Conservation (phyloP, 2,888 invertebrate species). For the Cephus nigrinus region DNA sequence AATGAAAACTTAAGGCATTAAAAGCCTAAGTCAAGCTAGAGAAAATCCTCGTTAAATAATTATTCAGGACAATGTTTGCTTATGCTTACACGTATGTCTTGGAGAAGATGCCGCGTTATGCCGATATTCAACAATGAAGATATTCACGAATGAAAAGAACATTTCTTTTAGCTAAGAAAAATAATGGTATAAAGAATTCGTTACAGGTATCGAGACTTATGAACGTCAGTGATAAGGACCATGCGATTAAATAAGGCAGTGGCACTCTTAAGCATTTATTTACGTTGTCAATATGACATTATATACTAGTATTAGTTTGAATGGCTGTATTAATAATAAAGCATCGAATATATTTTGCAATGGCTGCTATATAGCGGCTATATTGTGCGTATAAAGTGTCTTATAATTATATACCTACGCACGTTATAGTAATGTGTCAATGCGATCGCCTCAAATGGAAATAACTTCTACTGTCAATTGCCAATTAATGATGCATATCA, state of each 20-base stretch:
- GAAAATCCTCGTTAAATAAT: not conserved
- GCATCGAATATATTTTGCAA: not conserved
- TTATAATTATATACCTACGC: not conserved
- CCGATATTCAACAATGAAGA: not conserved
- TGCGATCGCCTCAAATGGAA: not conserved
- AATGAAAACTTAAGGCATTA: not conserved
- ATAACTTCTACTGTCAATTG: not conserved
- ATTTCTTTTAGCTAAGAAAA: not conserved
- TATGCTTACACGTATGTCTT: not conserved
- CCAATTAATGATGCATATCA: not conserved
- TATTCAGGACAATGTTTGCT: not conserved
- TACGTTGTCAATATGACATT: not conserved
- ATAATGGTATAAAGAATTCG: not conserved
- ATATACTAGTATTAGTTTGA: not conserved
- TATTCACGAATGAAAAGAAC: not conserved
- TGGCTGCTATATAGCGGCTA: not conserved
- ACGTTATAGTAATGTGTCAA: not conserved
- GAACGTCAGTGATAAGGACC: not conserved
- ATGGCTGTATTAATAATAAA: not conserved
- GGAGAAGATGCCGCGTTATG: not conserved
- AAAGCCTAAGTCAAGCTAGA: not conserved
- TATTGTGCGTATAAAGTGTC: not conserved
- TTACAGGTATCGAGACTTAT: not conserved
- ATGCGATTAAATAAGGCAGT: not conserved
- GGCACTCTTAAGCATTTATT: not conserved